A percentile compares a stretch with the other conserved stretches of the same genome.
Conservation (phyloP, 2,113 vertebrate species). For the Seriola aureovittata region DNA sequence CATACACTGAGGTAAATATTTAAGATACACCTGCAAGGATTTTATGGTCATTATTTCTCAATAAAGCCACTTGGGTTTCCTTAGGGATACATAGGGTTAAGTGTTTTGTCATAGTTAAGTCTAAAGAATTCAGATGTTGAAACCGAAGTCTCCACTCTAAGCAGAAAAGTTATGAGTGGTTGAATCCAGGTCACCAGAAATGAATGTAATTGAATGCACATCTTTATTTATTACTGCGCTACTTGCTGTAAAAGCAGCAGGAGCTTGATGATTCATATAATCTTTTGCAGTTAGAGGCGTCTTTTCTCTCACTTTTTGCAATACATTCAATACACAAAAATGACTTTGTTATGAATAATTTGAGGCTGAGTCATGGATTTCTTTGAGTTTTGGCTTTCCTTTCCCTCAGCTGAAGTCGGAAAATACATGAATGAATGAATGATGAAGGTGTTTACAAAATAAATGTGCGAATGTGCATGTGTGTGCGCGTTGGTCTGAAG, state of each 20-base stretch:
- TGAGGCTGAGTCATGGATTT: neutral
- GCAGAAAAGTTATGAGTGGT: neutral
- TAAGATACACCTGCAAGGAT: no score
- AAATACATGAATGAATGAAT: slow-evolving; percentile 31
- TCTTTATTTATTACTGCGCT: neutral
- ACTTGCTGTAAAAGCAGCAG: neutral
- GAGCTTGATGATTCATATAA: neutral
- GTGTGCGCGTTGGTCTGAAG: slow-evolving; percentile 7
- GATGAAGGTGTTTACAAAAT: slow-evolving; percentile 20
- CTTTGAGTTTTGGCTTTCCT: neutral
- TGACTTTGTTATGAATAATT: neutral
- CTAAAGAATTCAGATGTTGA: neutral
- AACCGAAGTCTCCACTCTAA: neutral
- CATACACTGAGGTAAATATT: no score
- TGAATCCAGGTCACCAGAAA: neutral
- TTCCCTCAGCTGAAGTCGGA: neutral
- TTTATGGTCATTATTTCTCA: no score
- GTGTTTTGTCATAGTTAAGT: neutral
- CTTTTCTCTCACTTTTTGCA: neutral
- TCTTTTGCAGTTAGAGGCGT: neutral
- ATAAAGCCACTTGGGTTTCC: no score
- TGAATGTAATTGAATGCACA: neutral
- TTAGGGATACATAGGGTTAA: no score
- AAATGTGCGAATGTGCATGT: slow-evolving; percentile 1
- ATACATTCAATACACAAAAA: neutral